Percentiles rank a stretch among this genome's conserved stretches.
Evolutionary conservation across 1,140 invertebrate genomes (phyloP).

Genomic region (Drosophila miranda): DNA sequence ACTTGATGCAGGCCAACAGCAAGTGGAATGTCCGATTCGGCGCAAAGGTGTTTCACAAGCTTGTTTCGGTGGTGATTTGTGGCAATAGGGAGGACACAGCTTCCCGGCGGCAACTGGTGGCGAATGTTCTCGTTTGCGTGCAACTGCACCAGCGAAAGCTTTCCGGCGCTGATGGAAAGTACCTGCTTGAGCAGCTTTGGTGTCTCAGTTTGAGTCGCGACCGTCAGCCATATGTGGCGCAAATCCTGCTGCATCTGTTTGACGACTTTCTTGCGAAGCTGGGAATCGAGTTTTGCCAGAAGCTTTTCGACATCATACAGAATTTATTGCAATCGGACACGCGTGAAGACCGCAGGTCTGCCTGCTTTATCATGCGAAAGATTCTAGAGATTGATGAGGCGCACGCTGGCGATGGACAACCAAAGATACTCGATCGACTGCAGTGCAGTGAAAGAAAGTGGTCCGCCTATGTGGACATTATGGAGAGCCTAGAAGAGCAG

Average conservation of each 20-base stretch:
- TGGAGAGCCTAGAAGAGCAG: slow-evolving; percentile 86
- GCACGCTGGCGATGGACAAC: neutral
- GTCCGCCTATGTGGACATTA: slow-evolving; percentile 68
- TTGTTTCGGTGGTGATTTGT: slow-evolving; percentile 48
- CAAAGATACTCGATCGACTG: slow-evolving; percentile 4
- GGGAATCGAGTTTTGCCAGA: slow-evolving; percentile 26
- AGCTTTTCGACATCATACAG: slow-evolving; percentile 36
- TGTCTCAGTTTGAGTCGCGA: slow-evolving; percentile 41
- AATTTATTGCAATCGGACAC: slow-evolving; percentile 47
- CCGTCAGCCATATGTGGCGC: slow-evolving; percentile 49
- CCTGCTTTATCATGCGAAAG: slow-evolving; percentile 62
- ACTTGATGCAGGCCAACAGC: slow-evolving; percentile 52
- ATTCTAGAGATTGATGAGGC: slow-evolving; percentile 17
- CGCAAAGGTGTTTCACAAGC: slow-evolving; percentile 62
- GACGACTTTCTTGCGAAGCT: slow-evolving; percentile 53
- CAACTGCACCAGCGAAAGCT: slow-evolving; percentile 60
- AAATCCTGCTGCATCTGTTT: slow-evolving; percentile 57
- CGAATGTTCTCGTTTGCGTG: slow-evolving; percentile 62
- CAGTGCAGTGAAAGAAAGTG: slow-evolving; percentile 46
- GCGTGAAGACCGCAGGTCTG: slow-evolving; percentile 57
- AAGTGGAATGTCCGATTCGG: slow-evolving; percentile 62
- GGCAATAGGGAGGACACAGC: slow-evolving; percentile 27
- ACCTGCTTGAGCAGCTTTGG: slow-evolving; percentile 63
- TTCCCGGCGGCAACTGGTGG: slow-evolving; percentile 46
- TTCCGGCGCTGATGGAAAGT: slow-evolving; percentile 50